Evolutionary conservation across 2,888 invertebrate species (phyloP), one percentile per base, ranked within the genome.

Genomic region (Anticlea derivata): DNA sequence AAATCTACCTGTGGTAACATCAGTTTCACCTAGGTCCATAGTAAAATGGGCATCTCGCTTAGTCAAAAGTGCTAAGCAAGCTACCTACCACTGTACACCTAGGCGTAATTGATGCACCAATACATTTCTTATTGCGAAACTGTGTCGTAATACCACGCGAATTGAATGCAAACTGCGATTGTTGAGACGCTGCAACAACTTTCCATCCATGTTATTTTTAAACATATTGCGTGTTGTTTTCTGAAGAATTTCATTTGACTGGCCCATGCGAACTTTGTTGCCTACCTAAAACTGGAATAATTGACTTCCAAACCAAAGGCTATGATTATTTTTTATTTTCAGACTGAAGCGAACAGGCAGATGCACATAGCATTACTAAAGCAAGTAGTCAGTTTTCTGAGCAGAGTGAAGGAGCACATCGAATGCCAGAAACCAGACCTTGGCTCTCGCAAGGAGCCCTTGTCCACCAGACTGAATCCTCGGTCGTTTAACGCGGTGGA

Each of bases 351-450:
- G 43, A 94, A 93, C 76, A 91, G 94, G 58, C 93, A 94, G 76
- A 95, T 95, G 94, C 94, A 94, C 78, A 92, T 93, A 75, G 94
- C 94, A 22, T 90, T 95, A 68, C 92, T 95, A 86, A 93, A 93
- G 72, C 94, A 95, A 80, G 93, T 95, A 60, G 92, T 94, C 31
- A 92, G 92, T 53, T 95, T 94, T 75, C 78, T 95, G 66, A 94
- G 93, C 70, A 92, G 93, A 77, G 92, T 94, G 2, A 94, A 94
- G 67, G 93, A 93, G 60, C 94, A 94, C 63, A 90, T 95, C 60
- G 92, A 92, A 55, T 72, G 67, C 48, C 83, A 84, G 60, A 80
- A 71, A 39, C 69, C 65, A 17, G 80, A 83, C 29, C 60, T 65
- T 39, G 55, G 46, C 1, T 17, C 69, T 1, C 65, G 62, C 38